A percentile compares a stretch with the other conserved stretches of the same genome.
Evolutionary conservation across 2,797 vertebrate genomes (phyloP).

Genomic region (Pantherophis vulpinus): DNA sequence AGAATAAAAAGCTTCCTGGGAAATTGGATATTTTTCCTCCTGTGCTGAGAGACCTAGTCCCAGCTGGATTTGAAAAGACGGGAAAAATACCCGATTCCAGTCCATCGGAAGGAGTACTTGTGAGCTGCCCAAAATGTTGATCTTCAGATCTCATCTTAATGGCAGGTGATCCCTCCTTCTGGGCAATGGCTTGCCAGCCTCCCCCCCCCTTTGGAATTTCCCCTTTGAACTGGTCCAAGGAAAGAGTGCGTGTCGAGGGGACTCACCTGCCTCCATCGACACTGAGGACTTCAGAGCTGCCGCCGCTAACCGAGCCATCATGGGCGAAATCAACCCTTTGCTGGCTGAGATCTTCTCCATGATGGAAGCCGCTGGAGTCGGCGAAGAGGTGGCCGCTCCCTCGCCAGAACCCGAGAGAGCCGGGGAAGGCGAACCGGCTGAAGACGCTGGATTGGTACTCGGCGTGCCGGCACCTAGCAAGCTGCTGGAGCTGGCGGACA

Average conservation of each 20-base stretch:
- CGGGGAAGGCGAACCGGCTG: slow-evolving; percentile 80
- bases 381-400: slow-evolving; percentile 75
- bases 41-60: accelerated
- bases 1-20: slow-evolving; percentile 27
- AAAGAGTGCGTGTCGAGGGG: not conserved
- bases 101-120: not conserved
- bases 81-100: accelerated
- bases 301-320: slow-evolving; percentile 97
- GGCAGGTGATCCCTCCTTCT: no score
- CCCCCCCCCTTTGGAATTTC: not conserved
- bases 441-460: slow-evolving; percentile 66
- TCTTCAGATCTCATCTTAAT: no score
- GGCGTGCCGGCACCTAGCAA: slow-evolving; percentile 81
- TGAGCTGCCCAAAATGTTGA: not conserved
- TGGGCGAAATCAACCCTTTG: slow-evolving; percentile 97
- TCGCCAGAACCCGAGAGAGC: slow-evolving; percentile 77
- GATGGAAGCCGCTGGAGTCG: slow-evolving; percentile 83
- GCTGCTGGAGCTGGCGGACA: slow-evolving; percentile 78
- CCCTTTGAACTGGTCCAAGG: not conserved
- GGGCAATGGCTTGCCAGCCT: not conserved
- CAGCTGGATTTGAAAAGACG: not conserved
- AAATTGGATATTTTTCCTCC: not conserved
- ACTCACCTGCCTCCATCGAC: slow-evolving; percentile 85
- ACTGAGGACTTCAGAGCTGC: slow-evolving; percentile 90
- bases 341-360: slow-evolving; percentile 98